Evolutionary conservation across 2,797 vertebrate species (phyloP).

Genomic region (Sebastes taczanowskii): DNA sequence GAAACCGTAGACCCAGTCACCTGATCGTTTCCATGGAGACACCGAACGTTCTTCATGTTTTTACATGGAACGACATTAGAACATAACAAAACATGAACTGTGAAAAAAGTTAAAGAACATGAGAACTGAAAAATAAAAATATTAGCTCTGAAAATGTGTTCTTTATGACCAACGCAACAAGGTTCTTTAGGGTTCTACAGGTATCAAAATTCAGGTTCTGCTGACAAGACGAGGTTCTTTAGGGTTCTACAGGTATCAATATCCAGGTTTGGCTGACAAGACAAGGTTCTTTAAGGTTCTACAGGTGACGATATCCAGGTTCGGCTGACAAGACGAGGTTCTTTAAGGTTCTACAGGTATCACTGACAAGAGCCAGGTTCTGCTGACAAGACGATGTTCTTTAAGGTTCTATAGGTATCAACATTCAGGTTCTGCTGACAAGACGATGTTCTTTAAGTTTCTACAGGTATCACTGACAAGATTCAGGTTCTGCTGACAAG

Average conservation of each 20-base stretch:
- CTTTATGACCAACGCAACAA: not conserved
- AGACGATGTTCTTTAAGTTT: not conserved
- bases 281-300: not conserved
- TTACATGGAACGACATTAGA: constrained; percentile 52
- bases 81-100: constrained; percentile 82
- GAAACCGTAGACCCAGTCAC: constrained; percentile 4
- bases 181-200: not conserved
- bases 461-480: not conserved
- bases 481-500: not conserved
- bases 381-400: not conserved
- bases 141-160: constrained; percentile 12
- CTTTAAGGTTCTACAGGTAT: not conserved
- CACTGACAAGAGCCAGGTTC: not conserved
- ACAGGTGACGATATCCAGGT: not conserved
- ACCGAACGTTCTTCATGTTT: constrained; percentile 53
- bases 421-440: not conserved
- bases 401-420: not conserved
- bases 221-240: not conserved
- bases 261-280: not conserved
- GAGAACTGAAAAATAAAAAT: constrained; percentile 80
- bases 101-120: constrained; percentile 71
- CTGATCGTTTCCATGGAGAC: constrained; percentile 35
- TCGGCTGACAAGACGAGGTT: not conserved
- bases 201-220: not conserved
- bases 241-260: not conserved